Conservation (phyloP, 2,113 vertebrate species). For the Phyllopteryx taeniolatus region DNA sequence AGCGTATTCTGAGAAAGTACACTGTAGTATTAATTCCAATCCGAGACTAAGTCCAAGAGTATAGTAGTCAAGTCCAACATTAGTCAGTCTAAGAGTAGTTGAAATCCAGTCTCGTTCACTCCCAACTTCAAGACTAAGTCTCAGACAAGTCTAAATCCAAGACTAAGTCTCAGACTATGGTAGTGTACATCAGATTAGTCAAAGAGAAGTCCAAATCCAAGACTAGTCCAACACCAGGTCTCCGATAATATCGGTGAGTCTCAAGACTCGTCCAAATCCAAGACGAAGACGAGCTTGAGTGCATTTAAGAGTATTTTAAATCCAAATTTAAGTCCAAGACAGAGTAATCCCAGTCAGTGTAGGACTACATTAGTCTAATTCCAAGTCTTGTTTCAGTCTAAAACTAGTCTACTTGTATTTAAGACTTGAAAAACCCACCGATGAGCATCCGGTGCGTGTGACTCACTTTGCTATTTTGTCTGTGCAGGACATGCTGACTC, state of each 20-base stretch:
- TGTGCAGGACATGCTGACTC: slow-evolving; percentile 58
- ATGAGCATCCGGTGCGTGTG: not conserved
- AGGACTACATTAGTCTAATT: not conserved
- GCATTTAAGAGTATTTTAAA: not conserved
- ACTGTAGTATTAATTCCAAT: too few species aligned
- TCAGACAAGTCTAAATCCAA: too few species aligned
- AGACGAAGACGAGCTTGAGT: not conserved
- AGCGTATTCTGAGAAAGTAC: too few species aligned
- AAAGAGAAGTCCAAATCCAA: too few species aligned
- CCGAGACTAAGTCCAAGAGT: not conserved
- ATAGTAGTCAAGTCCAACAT: not conserved
- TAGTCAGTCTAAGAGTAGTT: not conserved
- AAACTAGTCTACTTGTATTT: not conserved
- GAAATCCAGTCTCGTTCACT: too few species aligned
- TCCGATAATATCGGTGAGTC: too few species aligned
- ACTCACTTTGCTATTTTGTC: slow-evolving; percentile 67
- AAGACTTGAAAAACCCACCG: too few species aligned
- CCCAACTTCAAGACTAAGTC: too few species aligned
- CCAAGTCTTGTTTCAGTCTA: not conserved
- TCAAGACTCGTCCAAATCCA: too few species aligned
- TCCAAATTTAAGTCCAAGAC: not conserved
- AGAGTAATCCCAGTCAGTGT: not conserved
- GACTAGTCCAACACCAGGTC: not conserved
- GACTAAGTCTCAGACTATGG: too few species aligned
- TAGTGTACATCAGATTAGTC: too few species aligned